These are phyloP conservation scores for Cyclophora punctaria DNA, from an alignment of 2,888 invertebrate genomes.

Conservation along the genomic window DNA sequence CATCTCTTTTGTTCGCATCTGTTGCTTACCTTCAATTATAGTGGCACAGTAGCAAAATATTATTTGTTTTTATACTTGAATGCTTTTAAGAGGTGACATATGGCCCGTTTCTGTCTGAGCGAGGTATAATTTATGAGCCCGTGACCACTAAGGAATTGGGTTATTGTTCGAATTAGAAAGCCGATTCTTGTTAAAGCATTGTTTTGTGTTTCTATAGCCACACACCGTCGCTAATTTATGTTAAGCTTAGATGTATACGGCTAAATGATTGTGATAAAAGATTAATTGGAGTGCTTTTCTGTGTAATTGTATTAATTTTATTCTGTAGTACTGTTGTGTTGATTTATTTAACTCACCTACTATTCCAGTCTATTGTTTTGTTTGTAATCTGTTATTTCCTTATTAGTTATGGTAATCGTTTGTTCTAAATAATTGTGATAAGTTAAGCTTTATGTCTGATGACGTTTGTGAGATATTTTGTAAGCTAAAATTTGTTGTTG, in stretches of 20 bases:
- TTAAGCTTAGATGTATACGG: conserved; percentile 16
- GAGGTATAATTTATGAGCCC: conserved; percentile 56
- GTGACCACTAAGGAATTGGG: conserved; percentile 55
- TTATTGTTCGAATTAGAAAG: conserved; percentile 47
- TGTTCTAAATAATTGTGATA: no score
- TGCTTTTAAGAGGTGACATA: conserved; percentile 64
- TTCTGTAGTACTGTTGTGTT: conserved; percentile 3
- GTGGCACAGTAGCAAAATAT: conserved; percentile 67
- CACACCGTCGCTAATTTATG: conserved; percentile 48
- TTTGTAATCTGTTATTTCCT: no score
- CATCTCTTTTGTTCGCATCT: conserved; percentile 55
- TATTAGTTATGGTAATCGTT: no score
- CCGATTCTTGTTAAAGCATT: conserved; percentile 20
- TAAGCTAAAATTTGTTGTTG: no score
- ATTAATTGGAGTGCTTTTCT: conserved; percentile 17
- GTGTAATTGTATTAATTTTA: conserved; percentile 11
- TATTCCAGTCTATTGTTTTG: not conserved
- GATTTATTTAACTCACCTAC: conserved; percentile 2
- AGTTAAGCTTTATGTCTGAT: no score
- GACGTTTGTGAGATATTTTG: no score
- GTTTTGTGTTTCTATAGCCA: conserved; percentile 28
- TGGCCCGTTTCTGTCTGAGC: conserved; percentile 51
- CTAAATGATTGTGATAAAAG: conserved; percentile 12
- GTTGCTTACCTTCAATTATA: conserved; percentile 50
- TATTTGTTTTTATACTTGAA: conserved; percentile 64